Conservation (phyloP, 2,888 invertebrate species). For the Micropterix aruncella region DNA sequence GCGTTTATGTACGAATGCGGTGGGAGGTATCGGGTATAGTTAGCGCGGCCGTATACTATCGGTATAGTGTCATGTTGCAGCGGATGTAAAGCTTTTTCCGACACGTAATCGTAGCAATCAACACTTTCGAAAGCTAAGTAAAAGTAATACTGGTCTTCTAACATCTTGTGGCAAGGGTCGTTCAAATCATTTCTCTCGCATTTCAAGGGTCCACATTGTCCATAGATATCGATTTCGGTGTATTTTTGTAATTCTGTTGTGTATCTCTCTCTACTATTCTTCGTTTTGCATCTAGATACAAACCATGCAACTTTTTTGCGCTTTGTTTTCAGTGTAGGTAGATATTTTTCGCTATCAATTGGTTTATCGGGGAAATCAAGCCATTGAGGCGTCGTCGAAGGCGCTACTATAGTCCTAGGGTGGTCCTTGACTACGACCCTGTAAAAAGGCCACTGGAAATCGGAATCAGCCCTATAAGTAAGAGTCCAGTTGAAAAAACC, state of each 20-base stretch:
- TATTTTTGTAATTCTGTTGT: constrained; percentile 34
- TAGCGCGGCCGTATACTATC: constrained; percentile 37
- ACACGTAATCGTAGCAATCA: constrained; percentile 53
- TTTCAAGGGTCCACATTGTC: constrained; percentile 37
- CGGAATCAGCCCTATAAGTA: constrained; percentile 39
- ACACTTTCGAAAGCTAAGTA: constrained; percentile 56
- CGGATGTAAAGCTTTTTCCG: constrained; percentile 44
- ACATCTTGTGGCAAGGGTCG: constrained; percentile 21
- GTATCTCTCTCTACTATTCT: constrained; percentile 27
- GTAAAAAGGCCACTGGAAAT: constrained; percentile 29
- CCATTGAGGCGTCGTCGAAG: constrained; percentile 16
- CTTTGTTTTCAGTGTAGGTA: constrained; percentile 16
- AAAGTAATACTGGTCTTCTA: constrained; percentile 46
- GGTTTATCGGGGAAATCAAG: constrained; percentile 7
- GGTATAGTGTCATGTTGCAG: constrained; percentile 33
- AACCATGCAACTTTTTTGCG: constrained; percentile 40
- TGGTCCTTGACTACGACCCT: constrained; percentile 19
- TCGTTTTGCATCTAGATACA: constrained; percentile 35
- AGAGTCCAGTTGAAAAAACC: constrained; percentile 41
- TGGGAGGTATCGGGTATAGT: constrained; percentile 32
- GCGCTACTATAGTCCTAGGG: constrained; percentile 17
- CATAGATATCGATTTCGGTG: constrained; percentile 46
- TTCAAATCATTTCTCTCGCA: constrained; percentile 16
- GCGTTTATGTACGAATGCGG: constrained; percentile 48
- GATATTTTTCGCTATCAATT: not conserved